Evolutionary conservation across 2,888 invertebrate species (phyloP).

Genomic region (Eristalis tenax): DNA sequence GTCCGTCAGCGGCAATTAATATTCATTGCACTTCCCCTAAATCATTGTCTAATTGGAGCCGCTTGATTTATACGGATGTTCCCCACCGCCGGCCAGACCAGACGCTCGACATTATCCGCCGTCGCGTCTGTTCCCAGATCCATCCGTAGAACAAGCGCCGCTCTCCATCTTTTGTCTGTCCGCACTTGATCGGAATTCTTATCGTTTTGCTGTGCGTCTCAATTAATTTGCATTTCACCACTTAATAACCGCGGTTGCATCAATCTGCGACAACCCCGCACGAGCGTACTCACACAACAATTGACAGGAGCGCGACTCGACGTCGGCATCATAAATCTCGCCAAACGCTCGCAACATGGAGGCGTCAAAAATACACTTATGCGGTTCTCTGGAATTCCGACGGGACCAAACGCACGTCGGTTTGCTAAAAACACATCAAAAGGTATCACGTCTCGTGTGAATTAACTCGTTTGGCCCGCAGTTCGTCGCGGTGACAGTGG

Average conservation of each 20-base stretch:
- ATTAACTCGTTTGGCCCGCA: not conserved
- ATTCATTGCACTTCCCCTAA: not conserved
- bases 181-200: slow-evolving; percentile 36
- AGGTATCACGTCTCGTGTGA: not conserved
- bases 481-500: not conserved
- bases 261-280: not conserved
- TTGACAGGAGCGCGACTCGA: slow-evolving; percentile 6
- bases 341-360: not conserved
- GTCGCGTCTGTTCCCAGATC: not conserved
- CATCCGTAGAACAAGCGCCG: not conserved
- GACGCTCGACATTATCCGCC: not conserved
- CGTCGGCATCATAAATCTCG: slow-evolving; percentile 16
- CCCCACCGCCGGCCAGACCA: not conserved
- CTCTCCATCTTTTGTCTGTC: not conserved
- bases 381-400: not conserved
- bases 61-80: not conserved
- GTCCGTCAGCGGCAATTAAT: not conserved
- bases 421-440: not conserved
- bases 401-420: not conserved
- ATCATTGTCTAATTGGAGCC: slow-evolving; percentile 3
- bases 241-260: slow-evolving; percentile 39
- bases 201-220: slow-evolving; percentile 28
- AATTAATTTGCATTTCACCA: slow-evolving; percentile 57
- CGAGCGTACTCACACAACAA: not conserved
- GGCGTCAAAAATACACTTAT: too few species aligned